Base-by-base conservation (phyloP, 92 coral and sea anemone species). In the Epizoanthus stellaris region DNA sequence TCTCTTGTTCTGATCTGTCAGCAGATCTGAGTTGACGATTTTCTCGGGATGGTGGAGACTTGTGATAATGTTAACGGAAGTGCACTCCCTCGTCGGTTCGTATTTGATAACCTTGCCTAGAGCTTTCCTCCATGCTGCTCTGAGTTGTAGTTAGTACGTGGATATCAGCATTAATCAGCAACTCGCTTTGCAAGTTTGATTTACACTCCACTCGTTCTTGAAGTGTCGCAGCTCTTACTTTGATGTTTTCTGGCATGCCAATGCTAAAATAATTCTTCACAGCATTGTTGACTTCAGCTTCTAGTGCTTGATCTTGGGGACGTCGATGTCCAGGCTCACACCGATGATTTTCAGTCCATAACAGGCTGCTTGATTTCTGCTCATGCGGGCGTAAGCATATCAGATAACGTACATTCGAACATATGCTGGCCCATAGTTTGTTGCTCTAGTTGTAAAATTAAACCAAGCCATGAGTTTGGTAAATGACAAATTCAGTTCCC, bases 111-210 rank as follows among this genome's bases (percentile, higher is more conserved):
- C 11, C 40, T 65, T 62, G 39, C 74, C 36, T 40, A 81, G 63
- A 63, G 75, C 85, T 81, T 81, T 81, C 34, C 85, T 81, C 85
- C 85, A 81, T 25, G 73, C 76, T 62, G 76, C 85, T 67, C 76
- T 45, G 63, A 69, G 21, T 58, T 81, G 53, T 23, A 39, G 72
- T n/a, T n/a, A n/a, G n/a, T n/a, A 21, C 19, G 45, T 61, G 45
- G 65, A 21, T 43, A 63, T 81, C 63, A 36, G 23, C 63, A 53
- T 47, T 63, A 3, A n/a, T 81, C 5, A 81, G 71, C 19, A 81
- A 72, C 71, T 65, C 85, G 13, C 58, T 36, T 42, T 30, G 75
- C 85, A 81, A 25, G 54, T 57, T 81, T 57, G 69, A 63, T 61
- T 81, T 81, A n/a, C 76, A 67, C 61, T 63, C 71, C 47, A 49